Percentiles rank a stretch among this genome's conserved stretches.
Conservation (phyloP, 2,888 invertebrate species). For the Sinotaia quadrata region DNA sequence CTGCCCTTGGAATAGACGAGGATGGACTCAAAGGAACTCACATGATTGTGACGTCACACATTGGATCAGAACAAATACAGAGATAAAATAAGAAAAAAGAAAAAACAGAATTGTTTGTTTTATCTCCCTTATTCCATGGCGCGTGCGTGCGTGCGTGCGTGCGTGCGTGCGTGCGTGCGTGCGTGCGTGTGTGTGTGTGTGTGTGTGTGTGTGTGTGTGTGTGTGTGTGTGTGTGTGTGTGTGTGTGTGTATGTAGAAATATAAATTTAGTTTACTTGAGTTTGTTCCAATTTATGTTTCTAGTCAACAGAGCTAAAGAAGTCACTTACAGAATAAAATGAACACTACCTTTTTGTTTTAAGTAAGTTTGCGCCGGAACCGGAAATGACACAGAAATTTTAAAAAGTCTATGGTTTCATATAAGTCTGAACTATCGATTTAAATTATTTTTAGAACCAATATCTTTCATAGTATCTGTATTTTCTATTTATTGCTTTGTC, state of each 20-base stretch:
- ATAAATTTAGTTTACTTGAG: background rate
- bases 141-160: conserved; percentile 8
- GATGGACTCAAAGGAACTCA: background rate
- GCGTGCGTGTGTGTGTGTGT: conserved; percentile 11
- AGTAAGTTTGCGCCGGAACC: too few relatives aligned
- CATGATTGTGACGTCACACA: background rate
- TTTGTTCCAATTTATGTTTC: background rate
- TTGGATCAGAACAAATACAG: background rate
- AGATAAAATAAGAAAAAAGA: too few relatives aligned
- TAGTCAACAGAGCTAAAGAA: too few relatives aligned
- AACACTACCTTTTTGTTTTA: too few relatives aligned
- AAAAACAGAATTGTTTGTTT: too few relatives aligned
- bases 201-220: conserved; percentile 11
- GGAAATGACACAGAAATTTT: too few relatives aligned
- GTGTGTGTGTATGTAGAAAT: background rate
- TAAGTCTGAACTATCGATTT: too few relatives aligned
- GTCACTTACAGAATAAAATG: too few relatives aligned
- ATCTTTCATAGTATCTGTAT: too few relatives aligned
- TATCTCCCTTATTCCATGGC: background rate
- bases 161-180: conserved; percentile 19
- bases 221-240: conserved; percentile 5
- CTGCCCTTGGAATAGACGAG: background rate
- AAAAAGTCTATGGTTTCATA: too few relatives aligned
- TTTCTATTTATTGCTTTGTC: too few relatives aligned
- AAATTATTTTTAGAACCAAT: too few relatives aligned